Conservation (phyloP, 2,797 vertebrate species). For the Amblyraja radiata region DNA sequence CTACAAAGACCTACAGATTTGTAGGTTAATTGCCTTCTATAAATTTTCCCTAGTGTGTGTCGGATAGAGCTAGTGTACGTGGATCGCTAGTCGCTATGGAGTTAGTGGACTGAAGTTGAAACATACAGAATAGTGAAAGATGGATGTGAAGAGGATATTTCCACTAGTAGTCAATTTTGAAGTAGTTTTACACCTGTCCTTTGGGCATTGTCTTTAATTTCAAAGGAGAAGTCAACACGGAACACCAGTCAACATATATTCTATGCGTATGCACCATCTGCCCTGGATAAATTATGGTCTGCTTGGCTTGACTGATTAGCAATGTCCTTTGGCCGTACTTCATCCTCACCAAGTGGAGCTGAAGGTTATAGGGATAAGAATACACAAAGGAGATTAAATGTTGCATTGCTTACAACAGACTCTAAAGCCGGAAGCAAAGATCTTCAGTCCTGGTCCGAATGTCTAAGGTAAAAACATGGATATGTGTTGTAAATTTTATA, state of each 20-base stretch:
- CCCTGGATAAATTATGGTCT: conserved; percentile 15
- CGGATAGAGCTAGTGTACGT: no score
- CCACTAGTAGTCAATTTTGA: neutral
- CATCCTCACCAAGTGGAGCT: conserved; percentile 6
- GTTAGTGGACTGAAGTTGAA: no score
- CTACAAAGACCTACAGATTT: no score
- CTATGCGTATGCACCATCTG: neutral
- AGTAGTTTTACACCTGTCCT: neutral
- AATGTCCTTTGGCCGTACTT: conserved; percentile 19
- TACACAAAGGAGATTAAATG: conserved; percentile 7
- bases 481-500: neutral
- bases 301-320: conserved; percentile 27
- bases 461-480: no score
- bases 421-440: neutral
- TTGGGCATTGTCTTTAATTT: neutral
- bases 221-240: neutral
- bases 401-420: neutral
- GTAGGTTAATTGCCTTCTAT: no score
- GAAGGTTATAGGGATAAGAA: neutral
- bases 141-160: no score
- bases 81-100: no score
- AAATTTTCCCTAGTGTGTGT: no score
- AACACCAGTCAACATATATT: neutral
- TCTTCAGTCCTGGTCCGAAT: neutral
- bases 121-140: no score